Evolutionary conservation across 2,113 vertebrate species (phyloP).

Genomic region (Eonycteris spelaea): DNA sequence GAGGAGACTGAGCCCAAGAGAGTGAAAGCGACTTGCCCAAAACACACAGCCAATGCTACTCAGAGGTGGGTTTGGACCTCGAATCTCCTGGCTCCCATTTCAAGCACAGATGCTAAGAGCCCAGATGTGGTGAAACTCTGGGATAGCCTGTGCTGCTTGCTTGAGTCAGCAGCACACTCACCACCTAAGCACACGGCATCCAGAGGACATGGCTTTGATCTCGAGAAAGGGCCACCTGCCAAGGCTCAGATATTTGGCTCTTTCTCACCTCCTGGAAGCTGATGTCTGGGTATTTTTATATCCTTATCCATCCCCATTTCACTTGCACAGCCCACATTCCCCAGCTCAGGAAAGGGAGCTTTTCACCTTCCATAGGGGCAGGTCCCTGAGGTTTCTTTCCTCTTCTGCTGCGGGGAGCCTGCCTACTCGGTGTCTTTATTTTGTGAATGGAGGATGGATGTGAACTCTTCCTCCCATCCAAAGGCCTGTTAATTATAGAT

Average conservation of each 20-base stretch:
- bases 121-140: not conserved
- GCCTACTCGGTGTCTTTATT: conserved; percentile 87
- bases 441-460: conserved; percentile 80
- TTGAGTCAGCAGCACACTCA: not conserved
- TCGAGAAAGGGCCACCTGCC: not conserved
- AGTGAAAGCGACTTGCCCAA: not conserved
- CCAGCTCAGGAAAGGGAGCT: not conserved
- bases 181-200: not conserved
- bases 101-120: not conserved
- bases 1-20: not conserved
- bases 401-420: conserved; percentile 82
- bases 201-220: not conserved
- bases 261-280: not conserved
- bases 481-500: conserved; percentile 85
- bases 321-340: not conserved
- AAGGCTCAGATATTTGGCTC: not conserved
- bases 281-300: not conserved
- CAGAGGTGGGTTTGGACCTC: not conserved
- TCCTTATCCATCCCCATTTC: not conserved
- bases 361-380: not conserved
- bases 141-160: not conserved
- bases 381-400: not conserved
- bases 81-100: not conserved
- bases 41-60: not conserved
- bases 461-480: conserved; percentile 73